Evolutionary conservation across 2,113 vertebrate genomes (phyloP), one percentile per base, ranked within the genome.

Genomic region (Phaethornis superciliosus): DNA sequence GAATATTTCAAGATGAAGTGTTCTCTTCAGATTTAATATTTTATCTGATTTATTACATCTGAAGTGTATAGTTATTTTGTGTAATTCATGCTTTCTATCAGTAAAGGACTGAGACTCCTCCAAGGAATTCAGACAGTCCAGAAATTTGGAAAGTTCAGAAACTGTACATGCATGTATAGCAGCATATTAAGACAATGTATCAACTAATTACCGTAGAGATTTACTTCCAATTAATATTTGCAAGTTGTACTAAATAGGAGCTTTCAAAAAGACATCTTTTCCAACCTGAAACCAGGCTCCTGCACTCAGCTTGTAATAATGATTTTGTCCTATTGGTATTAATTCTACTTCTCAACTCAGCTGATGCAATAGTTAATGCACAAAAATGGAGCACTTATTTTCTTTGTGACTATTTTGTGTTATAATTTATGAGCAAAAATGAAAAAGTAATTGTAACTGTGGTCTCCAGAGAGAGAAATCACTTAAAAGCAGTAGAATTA

Each of bases 11-110:
- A 63, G 80, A 37, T 56, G 85, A 77, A 93, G 68, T 15, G 33
- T 6, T 67, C 18, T 91, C 76, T 88, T 90, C 76, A 81, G 0
- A 59, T 88, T 71, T 92, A 65, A 80, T 85, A 59, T 81, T 81
- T 94, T 27, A 46, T 82, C 68, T 63, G 63, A 62, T 83, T 85
- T 82, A 51, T 83, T 90, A 70, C 7, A 1, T 74, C 33, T 78
- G 22, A 90, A 85, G 47, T 77, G 20, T 88, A 49, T 35, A 12
- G 59, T 85, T 94, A 79, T 62, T 92, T 88, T 93, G 63, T 94
- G 77, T 85, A 94, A 94, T 93, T 91, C 56, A 78, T 91, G 37
- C 59, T 83, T 95, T 88, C 76, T 78, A 4, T 93, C 72, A 27
- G 76, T 71, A 85, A 80, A 75, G 42, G 52, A 27, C 60, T 81